phyloP scores from a whole-genome alignment of 1,140 invertebrate genomes.

The Euwallacea fornicatus region DNA sequence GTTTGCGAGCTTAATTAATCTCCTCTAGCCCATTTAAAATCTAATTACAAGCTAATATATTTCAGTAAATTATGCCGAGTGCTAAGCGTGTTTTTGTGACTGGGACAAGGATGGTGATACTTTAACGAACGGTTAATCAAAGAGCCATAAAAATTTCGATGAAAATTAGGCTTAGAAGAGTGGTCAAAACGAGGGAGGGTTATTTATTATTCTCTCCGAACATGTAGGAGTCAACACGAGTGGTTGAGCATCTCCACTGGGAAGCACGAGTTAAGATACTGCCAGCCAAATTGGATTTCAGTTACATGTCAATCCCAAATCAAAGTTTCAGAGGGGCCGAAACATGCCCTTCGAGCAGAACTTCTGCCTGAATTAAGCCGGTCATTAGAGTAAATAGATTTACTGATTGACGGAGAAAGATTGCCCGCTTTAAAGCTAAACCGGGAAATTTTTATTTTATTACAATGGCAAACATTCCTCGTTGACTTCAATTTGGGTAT shows the following conservation, averaged over 20 bases:
- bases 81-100: constrained; percentile 7
- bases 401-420: constrained; percentile 11
- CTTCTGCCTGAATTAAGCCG: constrained; percentile 8
- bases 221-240: too few relatives aligned
- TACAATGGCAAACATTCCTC: too few relatives aligned
- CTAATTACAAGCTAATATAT: constrained; percentile 31
- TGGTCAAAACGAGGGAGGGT: too few relatives aligned
- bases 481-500: too few relatives aligned
- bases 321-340: constrained; percentile 15
- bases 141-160: background rate
- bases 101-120: background rate
- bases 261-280: constrained; percentile 7
- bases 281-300: constrained; percentile 13
- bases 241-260: background rate
- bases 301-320: constrained; percentile 20
- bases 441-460: background rate
- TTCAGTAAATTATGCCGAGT: constrained; percentile 19
- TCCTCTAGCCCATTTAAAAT: constrained; percentile 25
- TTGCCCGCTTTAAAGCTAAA: background rate
- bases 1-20: constrained; percentile 34
- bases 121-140: background rate
- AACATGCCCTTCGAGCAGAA: constrained; percentile 6
- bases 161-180: too few relatives aligned
- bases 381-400: constrained; percentile 17
- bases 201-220: too few relatives aligned